These are phyloP conservation scores for Onychostruthus taczanowskii DNA, from an alignment of 2,113 vertebrate species.

Conservation along the genomic window DNA sequence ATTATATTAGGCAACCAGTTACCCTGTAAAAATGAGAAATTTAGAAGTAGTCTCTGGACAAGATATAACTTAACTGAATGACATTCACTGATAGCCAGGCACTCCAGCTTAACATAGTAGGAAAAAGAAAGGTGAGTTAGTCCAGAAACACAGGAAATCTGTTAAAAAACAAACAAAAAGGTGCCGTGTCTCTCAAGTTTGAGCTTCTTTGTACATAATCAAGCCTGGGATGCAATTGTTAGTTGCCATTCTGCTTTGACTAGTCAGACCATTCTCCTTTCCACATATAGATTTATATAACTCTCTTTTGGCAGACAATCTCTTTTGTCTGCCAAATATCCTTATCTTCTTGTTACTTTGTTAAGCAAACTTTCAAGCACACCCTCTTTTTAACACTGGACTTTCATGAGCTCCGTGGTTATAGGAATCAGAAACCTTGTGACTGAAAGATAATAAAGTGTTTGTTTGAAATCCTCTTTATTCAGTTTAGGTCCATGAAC, in stretches of 20 bases:
- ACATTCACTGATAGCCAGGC: not conserved
- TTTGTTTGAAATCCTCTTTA: not conserved
- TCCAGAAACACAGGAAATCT: not conserved
- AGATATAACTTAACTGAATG: not conserved
- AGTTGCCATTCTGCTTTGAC: not conserved
- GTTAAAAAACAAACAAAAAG: not conserved
- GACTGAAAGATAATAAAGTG: not conserved
- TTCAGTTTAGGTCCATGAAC: not conserved
- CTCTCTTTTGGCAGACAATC: not conserved
- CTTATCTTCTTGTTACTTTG: not conserved
- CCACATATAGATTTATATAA: not conserved
- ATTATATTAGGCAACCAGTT: not conserved
- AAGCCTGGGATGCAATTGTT: not conserved
- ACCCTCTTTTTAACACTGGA: not conserved
- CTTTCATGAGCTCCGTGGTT: not conserved
- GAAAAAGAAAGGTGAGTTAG: not conserved
- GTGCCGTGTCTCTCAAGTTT: not conserved
- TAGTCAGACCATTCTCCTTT: not conserved
- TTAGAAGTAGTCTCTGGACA: not conserved
- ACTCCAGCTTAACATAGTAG: not conserved
- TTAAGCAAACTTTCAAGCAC: not conserved
- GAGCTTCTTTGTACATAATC: not conserved
- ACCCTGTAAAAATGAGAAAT: not conserved
- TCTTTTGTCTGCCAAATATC: not conserved
- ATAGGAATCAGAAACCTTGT: not conserved